Evolutionary conservation across 2,113 vertebrate species (phyloP).

Genomic region (Ursus arctos): DNA sequence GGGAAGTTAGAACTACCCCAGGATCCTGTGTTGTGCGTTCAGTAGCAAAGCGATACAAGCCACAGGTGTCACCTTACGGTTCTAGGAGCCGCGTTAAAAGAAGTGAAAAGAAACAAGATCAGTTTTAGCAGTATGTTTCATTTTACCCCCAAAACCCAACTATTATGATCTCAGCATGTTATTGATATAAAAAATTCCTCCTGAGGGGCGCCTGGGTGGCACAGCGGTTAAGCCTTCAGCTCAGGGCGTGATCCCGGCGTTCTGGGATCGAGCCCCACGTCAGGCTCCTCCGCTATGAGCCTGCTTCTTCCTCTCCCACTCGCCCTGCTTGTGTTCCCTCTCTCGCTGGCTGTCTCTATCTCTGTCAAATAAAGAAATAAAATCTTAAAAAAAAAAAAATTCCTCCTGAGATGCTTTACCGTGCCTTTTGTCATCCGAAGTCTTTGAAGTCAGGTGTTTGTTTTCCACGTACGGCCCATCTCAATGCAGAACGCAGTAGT

Average conservation of each 20-base stretch:
- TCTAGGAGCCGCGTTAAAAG: neutral
- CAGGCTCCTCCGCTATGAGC: no score
- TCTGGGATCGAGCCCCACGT: no score
- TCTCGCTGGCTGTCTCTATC: no score
- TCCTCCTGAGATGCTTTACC: neutral
- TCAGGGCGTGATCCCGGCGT: no score
- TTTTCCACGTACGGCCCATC: neutral
- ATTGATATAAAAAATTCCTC: neutral
- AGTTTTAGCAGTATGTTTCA: neutral
- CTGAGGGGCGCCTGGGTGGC: no score
- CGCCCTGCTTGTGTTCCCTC: no score
- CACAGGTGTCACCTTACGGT: neutral
- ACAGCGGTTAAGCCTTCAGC: no score
- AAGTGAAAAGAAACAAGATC: neutral
- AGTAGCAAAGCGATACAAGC: neutral
- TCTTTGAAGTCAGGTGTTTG: neutral
- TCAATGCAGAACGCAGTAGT: neutral
- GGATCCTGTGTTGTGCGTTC: neutral
- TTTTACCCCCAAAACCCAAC: neutral
- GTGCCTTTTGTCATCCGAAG: neutral
- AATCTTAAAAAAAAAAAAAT: neutral
- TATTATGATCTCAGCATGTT: neutral
- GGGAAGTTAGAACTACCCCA: neutral
- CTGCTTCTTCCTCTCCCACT: no score
- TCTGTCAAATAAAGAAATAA: no score